Evolutionary conservation across 1,140 invertebrate genomes (phyloP).

Genomic region (Aricia agestis): DNA sequence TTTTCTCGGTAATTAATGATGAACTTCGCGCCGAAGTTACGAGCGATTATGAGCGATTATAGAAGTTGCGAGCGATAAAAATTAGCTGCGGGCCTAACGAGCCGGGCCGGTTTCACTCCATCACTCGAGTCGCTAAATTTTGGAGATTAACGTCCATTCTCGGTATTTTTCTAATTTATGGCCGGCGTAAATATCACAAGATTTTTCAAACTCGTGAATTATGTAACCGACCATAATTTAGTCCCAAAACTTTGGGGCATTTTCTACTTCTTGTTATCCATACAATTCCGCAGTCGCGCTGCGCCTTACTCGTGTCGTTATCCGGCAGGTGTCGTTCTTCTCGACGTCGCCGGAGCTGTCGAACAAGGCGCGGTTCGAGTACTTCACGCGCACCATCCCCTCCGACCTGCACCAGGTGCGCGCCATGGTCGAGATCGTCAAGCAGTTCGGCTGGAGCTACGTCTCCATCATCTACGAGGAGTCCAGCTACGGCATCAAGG

Average conservation of each 20-base stretch:
- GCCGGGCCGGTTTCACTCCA: neutral
- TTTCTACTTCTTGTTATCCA: no score
- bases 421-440: conserved; percentile 96
- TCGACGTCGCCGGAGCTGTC: conserved; percentile 96
- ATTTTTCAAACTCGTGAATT: neutral
- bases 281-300: no score
- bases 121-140: neutral
- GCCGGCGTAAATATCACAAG: neutral
- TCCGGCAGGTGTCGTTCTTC: conserved; percentile 94
- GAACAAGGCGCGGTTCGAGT: conserved; percentile 96
- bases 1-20: conserved; percentile 12
- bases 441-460: conserved; percentile 94
- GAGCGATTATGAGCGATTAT: neutral
- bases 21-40: neutral
- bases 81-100: conserved; percentile 6
- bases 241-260: no score
- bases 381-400: conserved; percentile 95
- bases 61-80: conserved; percentile 5
- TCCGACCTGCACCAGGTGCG: conserved; percentile 95
- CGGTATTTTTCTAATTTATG: neutral
- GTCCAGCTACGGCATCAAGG: conserved; percentile 97
- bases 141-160: neutral
- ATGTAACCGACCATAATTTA: no score
- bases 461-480: conserved; percentile 97
- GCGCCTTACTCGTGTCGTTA: no score